Base-by-base conservation (phyloP, 2,113 vertebrate genomes). In the Percina caprodes region DNA sequence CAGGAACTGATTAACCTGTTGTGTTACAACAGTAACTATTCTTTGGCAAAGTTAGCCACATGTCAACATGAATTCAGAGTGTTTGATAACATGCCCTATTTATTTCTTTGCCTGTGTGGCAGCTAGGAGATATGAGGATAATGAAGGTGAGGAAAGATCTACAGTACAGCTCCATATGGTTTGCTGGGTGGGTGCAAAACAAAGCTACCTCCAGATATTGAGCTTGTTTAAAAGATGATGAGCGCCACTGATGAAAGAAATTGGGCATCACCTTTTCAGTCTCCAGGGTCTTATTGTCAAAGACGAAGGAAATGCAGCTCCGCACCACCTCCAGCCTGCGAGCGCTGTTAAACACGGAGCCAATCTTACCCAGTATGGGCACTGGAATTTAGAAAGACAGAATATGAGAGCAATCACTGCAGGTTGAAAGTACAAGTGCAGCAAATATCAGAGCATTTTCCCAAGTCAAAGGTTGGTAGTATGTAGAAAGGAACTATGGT, bases 221-320 rank as follows among this genome's bases (percentile, higher is more conserved):
- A 83, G 67, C 26, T 55, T 49, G 24, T 80, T 75, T 63, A 68
- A 82, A 77, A 69, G 62, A 42, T 77, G 69, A 91, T 81, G 56
- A 79, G 73, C 68, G 62, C 33, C 35, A 11, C 65, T 71, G 83
- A 75, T 88, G 75, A 74, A 78, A 75, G 74, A 86, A 61, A 69
- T 5, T 39, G 60, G 54, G 52, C 71, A 91, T 96, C 96, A 99
- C 98, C 97, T 99, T 99, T 89, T 99, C 97, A 16, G 97, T 99
- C 92, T 99, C 98, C 94, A 99, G 92, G 88, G 96, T 97, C 94
- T 99, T 99, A 93, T 97, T 99, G 90, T 99, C 97, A 91, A 99
- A 99, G 93, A 99, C 97, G 85, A 96, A 97, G 0, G 96, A 95
- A 91, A 99, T 97, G 92, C 98, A 99, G 86, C 94, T 98, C 87